These are phyloP conservation scores for Leucophenga montana DNA, from an alignment of 2,888 invertebrate genomes.

Conservation along the genomic window DNA sequence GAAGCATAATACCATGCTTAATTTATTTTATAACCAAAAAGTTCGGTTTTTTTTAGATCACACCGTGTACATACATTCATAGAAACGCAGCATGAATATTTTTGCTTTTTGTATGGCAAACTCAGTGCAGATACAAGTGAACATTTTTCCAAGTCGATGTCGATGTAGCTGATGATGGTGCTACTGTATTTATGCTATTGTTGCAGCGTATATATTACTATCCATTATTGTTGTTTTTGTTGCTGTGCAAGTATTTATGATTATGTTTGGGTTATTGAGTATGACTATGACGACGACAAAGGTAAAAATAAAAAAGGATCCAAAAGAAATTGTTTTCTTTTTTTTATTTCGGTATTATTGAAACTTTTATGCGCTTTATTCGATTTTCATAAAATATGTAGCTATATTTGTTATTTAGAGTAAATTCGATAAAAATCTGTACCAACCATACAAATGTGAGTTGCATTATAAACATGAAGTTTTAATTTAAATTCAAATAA, in stretches of 20 bases:
- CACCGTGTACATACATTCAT: no score
- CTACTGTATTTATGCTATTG: slow-evolving; percentile 12
- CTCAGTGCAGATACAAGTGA: slow-evolving; percentile 40
- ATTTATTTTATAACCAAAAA: no score
- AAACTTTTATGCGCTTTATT: no score
- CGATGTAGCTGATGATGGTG: slow-evolving; percentile 16
- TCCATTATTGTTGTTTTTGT: slow-evolving; percentile 18
- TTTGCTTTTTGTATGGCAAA: slow-evolving; percentile 38
- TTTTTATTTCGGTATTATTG: no score
- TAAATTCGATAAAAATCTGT: no score
- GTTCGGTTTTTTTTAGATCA: no score
- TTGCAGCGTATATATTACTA: slow-evolving; percentile 31
- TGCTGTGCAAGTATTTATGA: slow-evolving; percentile 44
- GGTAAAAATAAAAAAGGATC: slow-evolving; percentile 22
- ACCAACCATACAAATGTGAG: no score
- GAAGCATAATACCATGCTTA: no score
- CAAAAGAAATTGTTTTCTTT: background rate
- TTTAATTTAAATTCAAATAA: no score
- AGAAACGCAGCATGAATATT: slow-evolving; percentile 17
- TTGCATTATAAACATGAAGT: no score
- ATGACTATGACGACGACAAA: slow-evolving; percentile 17
- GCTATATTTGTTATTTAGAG: no score
- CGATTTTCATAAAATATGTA: no score
- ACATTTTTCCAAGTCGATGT: slow-evolving; percentile 41
- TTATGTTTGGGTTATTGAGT: slow-evolving; percentile 52